Evolutionary conservation across 2,888 invertebrate species (phyloP).

Genomic region (Pecten maximus): DNA sequence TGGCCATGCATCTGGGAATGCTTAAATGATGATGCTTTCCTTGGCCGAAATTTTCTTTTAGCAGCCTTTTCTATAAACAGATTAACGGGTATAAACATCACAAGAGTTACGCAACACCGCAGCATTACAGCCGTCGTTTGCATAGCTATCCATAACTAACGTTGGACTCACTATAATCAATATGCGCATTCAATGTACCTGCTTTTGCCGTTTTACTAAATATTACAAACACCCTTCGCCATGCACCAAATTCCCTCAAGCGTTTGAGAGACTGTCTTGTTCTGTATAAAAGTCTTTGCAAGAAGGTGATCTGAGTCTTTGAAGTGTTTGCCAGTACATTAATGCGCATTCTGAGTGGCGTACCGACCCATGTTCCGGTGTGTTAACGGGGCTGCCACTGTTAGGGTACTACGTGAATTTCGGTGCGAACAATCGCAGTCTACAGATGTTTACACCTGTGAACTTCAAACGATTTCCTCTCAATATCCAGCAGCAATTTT

Average conservation of each 20-base stretch:
- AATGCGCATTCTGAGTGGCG: background rate
- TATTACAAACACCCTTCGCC: background rate
- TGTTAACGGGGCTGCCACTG: background rate
- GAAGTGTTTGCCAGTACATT: conserved; percentile 18
- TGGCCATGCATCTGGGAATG: background rate
- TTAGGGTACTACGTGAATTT: background rate
- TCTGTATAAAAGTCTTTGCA: background rate
- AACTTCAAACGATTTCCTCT: background rate
- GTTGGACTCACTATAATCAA: background rate
- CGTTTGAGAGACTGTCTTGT: background rate
- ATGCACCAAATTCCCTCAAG: background rate
- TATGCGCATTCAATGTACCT: background rate
- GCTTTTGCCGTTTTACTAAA: background rate
- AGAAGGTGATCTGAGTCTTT: background rate
- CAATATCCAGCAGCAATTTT: background rate
- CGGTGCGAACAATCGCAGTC: background rate
- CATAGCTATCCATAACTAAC: background rate
- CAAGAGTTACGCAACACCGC: background rate
- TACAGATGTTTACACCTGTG: conserved; percentile 22
- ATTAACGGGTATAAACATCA: background rate
- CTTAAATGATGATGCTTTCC: background rate
- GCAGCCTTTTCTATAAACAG: background rate
- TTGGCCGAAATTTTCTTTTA: background rate
- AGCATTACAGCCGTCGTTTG: background rate
- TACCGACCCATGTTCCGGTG: background rate